phyloP scores from a whole-genome alignment of 2,888 invertebrate species.

The Sesamia inferens region DNA sequence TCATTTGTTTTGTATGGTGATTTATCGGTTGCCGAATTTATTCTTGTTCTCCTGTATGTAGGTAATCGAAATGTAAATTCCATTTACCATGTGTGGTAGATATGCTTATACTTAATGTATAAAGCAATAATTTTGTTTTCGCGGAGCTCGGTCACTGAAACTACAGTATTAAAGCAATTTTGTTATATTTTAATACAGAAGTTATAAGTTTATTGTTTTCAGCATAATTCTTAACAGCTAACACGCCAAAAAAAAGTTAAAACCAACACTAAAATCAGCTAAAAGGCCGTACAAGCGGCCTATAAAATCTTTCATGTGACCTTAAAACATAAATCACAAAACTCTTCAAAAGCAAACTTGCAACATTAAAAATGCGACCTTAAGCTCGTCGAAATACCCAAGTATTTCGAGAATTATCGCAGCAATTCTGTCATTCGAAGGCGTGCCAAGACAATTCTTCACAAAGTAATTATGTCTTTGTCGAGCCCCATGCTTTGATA shows the following conservation, averaged over 20 bases:
- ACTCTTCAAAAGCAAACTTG: conserved; percentile 20
- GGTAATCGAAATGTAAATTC: background rate
- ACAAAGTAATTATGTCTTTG: conserved; percentile 65
- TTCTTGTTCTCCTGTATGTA: background rate
- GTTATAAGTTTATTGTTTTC: background rate
- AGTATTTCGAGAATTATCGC: conserved; percentile 45
- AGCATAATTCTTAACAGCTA: background rate
- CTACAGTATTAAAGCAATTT: background rate
- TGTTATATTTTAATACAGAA: background rate
- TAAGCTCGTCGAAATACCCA: conserved; percentile 11
- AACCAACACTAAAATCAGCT: background rate
- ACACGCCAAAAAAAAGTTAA: background rate
- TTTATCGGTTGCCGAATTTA: background rate
- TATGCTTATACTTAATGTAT: background rate
- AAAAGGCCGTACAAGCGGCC: background rate
- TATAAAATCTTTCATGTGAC: conserved; percentile 15
- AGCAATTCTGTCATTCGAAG: conserved; percentile 45
- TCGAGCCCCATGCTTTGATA: conserved; percentile 54
- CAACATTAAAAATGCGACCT: conserved; percentile 13
- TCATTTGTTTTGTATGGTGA: background rate
- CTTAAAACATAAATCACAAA: conserved; percentile 35
- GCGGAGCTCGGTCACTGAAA: background rate
- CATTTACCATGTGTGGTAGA: background rate
- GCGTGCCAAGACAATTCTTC: conserved; percentile 57
- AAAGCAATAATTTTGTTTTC: background rate